Evolutionary conservation across 2,888 invertebrate genomes (phyloP).

Genomic region (Incurvaria masculella): DNA sequence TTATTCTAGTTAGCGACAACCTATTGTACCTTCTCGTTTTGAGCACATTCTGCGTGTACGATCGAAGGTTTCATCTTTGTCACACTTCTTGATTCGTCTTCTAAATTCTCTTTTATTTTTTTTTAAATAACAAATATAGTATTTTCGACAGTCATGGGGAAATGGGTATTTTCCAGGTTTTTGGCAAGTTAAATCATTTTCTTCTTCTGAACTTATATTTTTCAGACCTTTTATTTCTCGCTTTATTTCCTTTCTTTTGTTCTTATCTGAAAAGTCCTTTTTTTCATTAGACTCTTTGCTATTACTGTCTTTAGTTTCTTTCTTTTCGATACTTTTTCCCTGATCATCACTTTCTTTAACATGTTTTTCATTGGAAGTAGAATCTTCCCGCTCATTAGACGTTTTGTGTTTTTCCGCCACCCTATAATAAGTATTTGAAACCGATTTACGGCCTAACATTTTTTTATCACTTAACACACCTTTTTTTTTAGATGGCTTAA

Average conservation of each 20-base stretch:
- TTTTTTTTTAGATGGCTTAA: too few species aligned
- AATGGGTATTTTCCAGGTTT: conserved; percentile 36
- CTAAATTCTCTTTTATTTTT: conserved; percentile 26
- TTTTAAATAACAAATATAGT: conserved; percentile 38
- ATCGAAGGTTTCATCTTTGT: conserved; percentile 41
- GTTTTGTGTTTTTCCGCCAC: too few species aligned
- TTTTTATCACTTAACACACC: too few species aligned
- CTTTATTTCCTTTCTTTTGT: conserved; percentile 6
- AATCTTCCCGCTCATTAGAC: not conserved
- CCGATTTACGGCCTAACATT: too few species aligned
- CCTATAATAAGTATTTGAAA: too few species aligned
- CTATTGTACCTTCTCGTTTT: too few species aligned
- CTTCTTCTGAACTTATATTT: conserved; percentile 3
- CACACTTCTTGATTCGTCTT: conserved; percentile 36
- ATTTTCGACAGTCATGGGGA: conserved; percentile 37
- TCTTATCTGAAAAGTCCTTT: conserved; percentile 1
- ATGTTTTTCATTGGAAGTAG: not conserved
- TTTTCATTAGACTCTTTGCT: conserved; percentile 1
- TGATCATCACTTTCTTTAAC: not conserved
- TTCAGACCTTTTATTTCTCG: conserved; percentile 9
- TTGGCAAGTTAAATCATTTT: conserved; percentile 25
- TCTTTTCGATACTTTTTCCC: conserved; percentile 15
- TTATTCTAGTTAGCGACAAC: too few species aligned
- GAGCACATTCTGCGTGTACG: conserved; percentile 31
- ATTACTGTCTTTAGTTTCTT: conserved; percentile 5